phyloP scores from a whole-genome alignment of 1,140 invertebrate genomes.

The Liolophura sinensis region DNA sequence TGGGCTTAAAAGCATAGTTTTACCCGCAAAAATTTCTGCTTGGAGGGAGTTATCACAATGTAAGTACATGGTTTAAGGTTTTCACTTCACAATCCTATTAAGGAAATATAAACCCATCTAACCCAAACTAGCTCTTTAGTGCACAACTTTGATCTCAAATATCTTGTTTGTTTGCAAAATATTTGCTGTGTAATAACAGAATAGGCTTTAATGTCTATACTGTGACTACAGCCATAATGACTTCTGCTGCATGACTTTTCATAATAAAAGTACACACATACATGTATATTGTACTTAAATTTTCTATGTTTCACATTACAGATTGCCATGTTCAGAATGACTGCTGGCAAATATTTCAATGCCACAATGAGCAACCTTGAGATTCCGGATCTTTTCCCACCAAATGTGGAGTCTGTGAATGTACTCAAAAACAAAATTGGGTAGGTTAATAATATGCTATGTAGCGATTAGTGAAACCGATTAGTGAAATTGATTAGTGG shows the following conservation, averaged over 20 bases:
- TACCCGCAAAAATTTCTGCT: background rate
- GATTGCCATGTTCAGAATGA: slow-evolving; percentile 39
- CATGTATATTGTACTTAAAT: background rate
- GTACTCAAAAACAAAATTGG: slow-evolving; percentile 31
- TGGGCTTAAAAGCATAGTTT: background rate
- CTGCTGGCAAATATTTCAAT: slow-evolving; percentile 30
- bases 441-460: slow-evolving; percentile 13
- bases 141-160: too few relatives aligned
- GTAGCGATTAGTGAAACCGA: background rate
- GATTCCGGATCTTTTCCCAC: slow-evolving; percentile 37
- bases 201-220: too few relatives aligned
- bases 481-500: background rate
- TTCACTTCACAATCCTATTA: background rate
- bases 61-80: background rate
- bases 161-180: too few relatives aligned
- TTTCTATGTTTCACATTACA: slow-evolving; percentile 6
- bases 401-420: slow-evolving; percentile 26
- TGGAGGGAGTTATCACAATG: background rate
- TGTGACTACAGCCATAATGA: too few relatives aligned
- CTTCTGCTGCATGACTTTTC: too few relatives aligned
- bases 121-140: too few relatives aligned
- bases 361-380: slow-evolving; percentile 25
- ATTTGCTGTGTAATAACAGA: too few relatives aligned
- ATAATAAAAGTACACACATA: background rate
- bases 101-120: too few relatives aligned